Evolutionary conservation across 1,140 invertebrate genomes (phyloP).

Genomic region (Diachasma alloeum): DNA sequence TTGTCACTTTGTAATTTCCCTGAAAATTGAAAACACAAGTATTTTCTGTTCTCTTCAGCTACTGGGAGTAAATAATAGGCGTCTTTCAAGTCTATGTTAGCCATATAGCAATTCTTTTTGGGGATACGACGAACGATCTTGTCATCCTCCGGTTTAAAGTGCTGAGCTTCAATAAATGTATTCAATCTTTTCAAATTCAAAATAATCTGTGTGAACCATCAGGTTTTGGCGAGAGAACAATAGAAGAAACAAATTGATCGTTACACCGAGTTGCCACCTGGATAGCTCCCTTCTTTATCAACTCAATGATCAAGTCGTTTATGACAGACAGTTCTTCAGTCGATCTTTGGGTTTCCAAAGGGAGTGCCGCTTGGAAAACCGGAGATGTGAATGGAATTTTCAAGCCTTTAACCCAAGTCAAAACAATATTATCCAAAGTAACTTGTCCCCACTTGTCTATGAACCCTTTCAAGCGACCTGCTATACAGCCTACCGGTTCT

Average conservation of each 20-base stretch:
- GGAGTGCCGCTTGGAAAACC: neutral
- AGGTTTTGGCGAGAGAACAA: constrained; percentile 2
- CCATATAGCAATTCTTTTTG: neutral
- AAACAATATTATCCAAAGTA: constrained; percentile 3
- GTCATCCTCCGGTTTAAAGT: constrained; percentile 12
- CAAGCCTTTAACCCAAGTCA: constrained; percentile 6
- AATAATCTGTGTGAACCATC: constrained; percentile 5
- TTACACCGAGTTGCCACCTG: neutral
- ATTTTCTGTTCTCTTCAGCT: no score
- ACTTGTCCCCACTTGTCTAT: constrained; percentile 12
- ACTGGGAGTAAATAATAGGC: no score
- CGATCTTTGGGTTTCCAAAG: neutral
- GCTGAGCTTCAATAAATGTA: neutral
- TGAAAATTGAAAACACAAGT: no score
- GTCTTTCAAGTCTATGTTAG: constrained; percentile 2
- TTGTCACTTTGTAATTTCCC: no score
- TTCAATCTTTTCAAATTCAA: constrained; percentile 10
- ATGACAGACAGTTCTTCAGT: neutral
- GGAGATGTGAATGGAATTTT: constrained; percentile 4
- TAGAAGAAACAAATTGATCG: neutral
- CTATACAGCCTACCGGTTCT: neutral
- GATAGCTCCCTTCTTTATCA: constrained; percentile 5
- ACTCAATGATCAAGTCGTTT: neutral
- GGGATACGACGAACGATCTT: neutral
- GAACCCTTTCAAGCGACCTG: neutral